A percentile compares a stretch with the other conserved stretches of the same genome.
These are phyloP conservation scores for Muraenolepis orangiensis DNA, from an alignment of 2,797 vertebrate genomes.

Conservation along the genomic window DNA sequence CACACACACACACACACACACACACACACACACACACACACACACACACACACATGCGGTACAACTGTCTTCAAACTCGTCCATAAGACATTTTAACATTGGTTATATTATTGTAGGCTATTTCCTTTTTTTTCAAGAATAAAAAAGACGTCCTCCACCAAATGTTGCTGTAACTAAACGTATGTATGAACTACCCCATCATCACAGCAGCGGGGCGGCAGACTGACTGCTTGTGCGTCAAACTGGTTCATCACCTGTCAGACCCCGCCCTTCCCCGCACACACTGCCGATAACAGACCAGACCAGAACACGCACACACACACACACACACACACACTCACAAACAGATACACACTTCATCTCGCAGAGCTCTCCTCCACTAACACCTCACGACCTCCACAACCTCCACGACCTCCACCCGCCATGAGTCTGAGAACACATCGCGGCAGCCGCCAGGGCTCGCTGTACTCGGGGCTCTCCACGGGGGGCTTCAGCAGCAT, in stretches of 20 bases:
- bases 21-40: too few relatives aligned
- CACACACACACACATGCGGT: too few relatives aligned
- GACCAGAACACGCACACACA: too few relatives aligned
- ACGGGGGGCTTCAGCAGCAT: conserved; percentile 52
- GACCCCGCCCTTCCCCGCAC: conserved; percentile 42
- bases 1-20: too few relatives aligned
- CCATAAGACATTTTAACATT: neutral
- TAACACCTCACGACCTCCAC: conserved; percentile 2
- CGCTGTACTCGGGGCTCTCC: neutral
- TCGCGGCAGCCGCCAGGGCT: neutral
- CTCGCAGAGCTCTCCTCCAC: conserved; percentile 13
- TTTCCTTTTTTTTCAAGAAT: neutral
- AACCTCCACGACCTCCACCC: conserved; percentile 20
- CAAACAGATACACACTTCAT: too few relatives aligned
- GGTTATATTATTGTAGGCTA: too few relatives aligned
- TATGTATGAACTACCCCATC: neutral
- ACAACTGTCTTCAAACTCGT: too few relatives aligned
- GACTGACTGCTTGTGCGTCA: conserved; percentile 23
- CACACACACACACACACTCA: too few relatives aligned
- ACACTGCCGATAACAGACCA: conserved; percentile 39
- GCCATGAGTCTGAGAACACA: conserved; percentile 61
- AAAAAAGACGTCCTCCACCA: neutral
- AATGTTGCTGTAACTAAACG: neutral
- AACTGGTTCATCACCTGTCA: conserved; percentile 61
- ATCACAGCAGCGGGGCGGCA: neutral